Evolutionary conservation across 2,888 invertebrate species (phyloP).

Genomic region (Allygus modestus): DNA sequence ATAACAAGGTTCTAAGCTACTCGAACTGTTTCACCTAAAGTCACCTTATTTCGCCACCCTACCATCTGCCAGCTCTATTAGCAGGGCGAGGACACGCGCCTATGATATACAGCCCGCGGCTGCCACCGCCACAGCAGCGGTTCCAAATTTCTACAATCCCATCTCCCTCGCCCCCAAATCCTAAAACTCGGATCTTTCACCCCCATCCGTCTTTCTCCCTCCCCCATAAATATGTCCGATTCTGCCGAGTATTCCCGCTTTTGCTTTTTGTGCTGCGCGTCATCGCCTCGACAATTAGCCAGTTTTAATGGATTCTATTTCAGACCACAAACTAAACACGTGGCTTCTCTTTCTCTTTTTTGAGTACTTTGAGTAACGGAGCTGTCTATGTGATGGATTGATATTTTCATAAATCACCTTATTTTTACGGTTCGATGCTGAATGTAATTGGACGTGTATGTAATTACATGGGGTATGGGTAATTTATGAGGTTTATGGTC

Average conservation of each 20-base stretch:
- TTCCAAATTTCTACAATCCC: slow-evolving; percentile 59
- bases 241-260: slow-evolving; percentile 63
- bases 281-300: slow-evolving; percentile 57
- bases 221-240: slow-evolving; percentile 68
- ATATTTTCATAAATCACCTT: too few relatives aligned
- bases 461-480: too few relatives aligned
- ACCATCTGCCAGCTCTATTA: not conserved
- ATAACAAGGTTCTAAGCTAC: too few relatives aligned
- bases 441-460: too few relatives aligned
- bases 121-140: slow-evolving; percentile 7
- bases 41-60: not conserved
- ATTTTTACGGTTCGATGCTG: too few relatives aligned
- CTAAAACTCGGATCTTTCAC: slow-evolving; percentile 63
- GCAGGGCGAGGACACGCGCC: slow-evolving; percentile 16
- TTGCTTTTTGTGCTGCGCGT: slow-evolving; percentile 37
- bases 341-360: not conserved
- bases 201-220: slow-evolving; percentile 64
- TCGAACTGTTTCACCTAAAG: too few relatives aligned
- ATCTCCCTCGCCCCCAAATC: slow-evolving; percentile 26
- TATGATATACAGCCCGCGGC: slow-evolving; percentile 50
- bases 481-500: too few relatives aligned
- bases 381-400: slow-evolving; percentile 4
- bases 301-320: slow-evolving; percentile 54
- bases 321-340: not conserved
- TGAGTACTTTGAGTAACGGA: not conserved